A percentile compares a stretch with the other conserved stretches of the same genome.
Evolutionary conservation across 2,888 invertebrate genomes (phyloP).

Genomic region (Apodemia duryi): DNA sequence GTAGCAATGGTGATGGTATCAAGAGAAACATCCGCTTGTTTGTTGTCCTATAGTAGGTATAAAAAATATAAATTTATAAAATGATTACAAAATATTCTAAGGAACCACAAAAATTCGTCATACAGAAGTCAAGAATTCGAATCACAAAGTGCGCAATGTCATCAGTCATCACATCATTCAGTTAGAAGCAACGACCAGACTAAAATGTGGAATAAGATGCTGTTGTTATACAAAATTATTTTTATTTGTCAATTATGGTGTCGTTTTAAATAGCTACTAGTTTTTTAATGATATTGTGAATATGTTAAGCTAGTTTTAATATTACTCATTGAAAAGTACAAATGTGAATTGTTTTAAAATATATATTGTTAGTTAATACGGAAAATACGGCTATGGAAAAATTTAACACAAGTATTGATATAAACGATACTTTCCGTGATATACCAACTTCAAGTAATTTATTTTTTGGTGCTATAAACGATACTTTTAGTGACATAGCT

Average conservation of each 20-base stretch:
- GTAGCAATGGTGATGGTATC: too few relatives aligned
- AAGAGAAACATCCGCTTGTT: too few relatives aligned
- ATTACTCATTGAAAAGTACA: too few relatives aligned
- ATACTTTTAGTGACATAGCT: neutral
- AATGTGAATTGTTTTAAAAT: too few relatives aligned
- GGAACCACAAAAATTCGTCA: conserved; percentile 48
- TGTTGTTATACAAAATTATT: neutral
- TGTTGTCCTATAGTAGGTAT: too few relatives aligned
- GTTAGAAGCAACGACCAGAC: conserved; percentile 42
- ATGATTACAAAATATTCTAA: neutral
- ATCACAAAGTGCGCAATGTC: conserved; percentile 37
- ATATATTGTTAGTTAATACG: neutral
- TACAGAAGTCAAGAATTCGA: neutral
- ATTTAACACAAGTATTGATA: neutral
- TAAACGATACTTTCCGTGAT: neutral
- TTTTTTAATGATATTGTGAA: neutral
- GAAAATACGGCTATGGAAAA: neutral
- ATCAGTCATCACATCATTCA: conserved; percentile 47
- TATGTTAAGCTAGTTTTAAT: neutral
- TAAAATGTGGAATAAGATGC: conserved; percentile 41
- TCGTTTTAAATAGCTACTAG: neutral
- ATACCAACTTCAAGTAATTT: neutral
- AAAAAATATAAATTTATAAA: neutral
- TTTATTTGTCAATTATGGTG: neutral
- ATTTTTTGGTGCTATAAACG: conserved; percentile 27